phyloP scores from a whole-genome alignment of 2,888 invertebrate genomes.

The Steinernema hermaphroditum region DNA sequence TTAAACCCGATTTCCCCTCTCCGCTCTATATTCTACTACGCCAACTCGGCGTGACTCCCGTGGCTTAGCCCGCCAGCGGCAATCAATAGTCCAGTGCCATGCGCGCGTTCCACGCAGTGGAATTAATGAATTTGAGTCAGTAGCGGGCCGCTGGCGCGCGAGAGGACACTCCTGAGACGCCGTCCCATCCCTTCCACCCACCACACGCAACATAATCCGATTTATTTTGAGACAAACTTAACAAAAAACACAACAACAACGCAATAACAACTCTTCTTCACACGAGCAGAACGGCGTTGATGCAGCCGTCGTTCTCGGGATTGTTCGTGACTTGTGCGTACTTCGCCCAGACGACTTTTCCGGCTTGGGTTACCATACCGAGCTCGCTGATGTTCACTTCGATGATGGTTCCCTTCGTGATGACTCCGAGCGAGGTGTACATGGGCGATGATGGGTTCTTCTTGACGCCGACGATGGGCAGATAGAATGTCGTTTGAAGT shows the following conservation, averaged over 20 bases:
- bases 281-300: slow-evolving; percentile 94
- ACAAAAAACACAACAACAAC: slow-evolving; percentile 13
- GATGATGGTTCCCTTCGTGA: slow-evolving; percentile 77
- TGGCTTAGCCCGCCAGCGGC: background rate
- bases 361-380: slow-evolving; percentile 95
- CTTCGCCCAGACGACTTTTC: slow-evolving; percentile 98
- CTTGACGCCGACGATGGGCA: slow-evolving; percentile 97
- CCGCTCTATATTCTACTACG: background rate
- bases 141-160: background rate
- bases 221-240: background rate
- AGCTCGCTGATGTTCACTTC: slow-evolving; percentile 90
- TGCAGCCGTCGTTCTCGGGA: slow-evolving; percentile 99
- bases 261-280: slow-evolving; percentile 71
- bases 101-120: slow-evolving; percentile 9
- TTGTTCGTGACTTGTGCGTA: slow-evolving; percentile 97
- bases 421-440: slow-evolving; percentile 94
- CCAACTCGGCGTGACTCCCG: background rate
- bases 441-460: slow-evolving; percentile 96
- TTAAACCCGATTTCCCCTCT: background rate
- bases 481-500: slow-evolving; percentile 91
- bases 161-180: background rate
- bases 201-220: no score
- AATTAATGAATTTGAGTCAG: slow-evolving; percentile 26
- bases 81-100: slow-evolving; percentile 21
- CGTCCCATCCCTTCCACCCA: no score